phyloP scores from a whole-genome alignment of 2,113 vertebrate species.

The Zosterops pallidus region DNA sequence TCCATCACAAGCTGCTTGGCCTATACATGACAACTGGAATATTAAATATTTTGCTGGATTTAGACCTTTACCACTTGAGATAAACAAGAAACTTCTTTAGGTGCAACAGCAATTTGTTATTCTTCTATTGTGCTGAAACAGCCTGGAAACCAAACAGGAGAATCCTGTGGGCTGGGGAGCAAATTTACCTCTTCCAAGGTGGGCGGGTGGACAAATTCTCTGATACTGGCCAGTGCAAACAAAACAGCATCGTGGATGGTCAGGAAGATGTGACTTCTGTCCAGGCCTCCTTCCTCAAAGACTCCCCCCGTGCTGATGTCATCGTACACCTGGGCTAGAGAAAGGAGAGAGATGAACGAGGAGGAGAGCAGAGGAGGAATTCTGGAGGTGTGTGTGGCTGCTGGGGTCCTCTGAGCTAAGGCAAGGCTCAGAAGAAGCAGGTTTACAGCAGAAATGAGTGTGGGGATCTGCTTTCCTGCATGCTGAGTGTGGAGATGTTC shows the following conservation, averaged over 20 bases:
- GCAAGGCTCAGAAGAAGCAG: neutral
- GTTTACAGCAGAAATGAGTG: neutral
- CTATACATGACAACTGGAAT: accelerated
- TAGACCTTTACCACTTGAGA: neutral
- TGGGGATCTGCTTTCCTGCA: neutral
- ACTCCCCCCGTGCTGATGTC: constrained; percentile 87
- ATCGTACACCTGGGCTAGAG: constrained; percentile 87
- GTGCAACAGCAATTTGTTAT: neutral
- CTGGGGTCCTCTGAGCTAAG: neutral
- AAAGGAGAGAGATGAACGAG: neutral
- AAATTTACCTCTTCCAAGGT: constrained; percentile 48
- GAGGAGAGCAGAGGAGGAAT: neutral
- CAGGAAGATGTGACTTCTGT: constrained; percentile 80
- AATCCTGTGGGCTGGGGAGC: neutral
- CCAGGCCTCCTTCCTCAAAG: constrained; percentile 84
- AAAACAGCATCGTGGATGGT: constrained; percentile 88
- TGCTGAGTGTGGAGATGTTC: neutral
- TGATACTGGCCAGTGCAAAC: constrained; percentile 76
- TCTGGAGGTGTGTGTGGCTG: neutral
- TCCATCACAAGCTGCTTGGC: neutral
- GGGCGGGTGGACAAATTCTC: neutral
- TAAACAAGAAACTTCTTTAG: neutral
- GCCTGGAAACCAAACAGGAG: neutral
- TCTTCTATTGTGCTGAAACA: neutral
- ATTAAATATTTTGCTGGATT: neutral